These are phyloP conservation scores for Cherax quadricarinatus DNA, from an alignment of 1,140 invertebrate species.

Conservation along the genomic window DNA sequence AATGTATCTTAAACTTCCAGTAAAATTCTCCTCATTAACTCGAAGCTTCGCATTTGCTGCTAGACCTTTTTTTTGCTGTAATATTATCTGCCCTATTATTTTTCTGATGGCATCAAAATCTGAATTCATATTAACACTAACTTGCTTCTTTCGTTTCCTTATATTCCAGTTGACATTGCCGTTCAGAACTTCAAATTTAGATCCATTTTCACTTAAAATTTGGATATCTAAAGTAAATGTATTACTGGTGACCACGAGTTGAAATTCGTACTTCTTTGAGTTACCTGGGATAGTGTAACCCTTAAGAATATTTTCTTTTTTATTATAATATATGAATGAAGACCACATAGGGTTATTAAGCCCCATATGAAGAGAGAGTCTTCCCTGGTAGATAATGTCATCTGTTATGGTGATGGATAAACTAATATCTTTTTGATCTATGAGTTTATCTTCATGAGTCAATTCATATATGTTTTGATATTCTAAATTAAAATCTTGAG, in stretches of 20 bases:
- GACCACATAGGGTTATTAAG: constrained; percentile 29
- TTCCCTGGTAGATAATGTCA: not conserved
- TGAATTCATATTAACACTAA: constrained; percentile 47
- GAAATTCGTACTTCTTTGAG: constrained; percentile 32
- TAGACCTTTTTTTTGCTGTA: constrained; percentile 22
- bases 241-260: not conserved
- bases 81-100: not conserved
- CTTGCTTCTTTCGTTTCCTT: not conserved
- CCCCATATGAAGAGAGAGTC: constrained; percentile 2
- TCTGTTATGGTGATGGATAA: not conserved
- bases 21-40: constrained; percentile 35
- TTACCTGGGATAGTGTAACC: constrained; percentile 43
- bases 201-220: constrained; percentile 2
- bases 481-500: not conserved
- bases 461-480: constrained; percentile 22
- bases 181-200: constrained; percentile 16
- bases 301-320: not conserved
- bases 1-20: constrained; percentile 10
- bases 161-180: constrained; percentile 43
- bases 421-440: constrained; percentile 32
- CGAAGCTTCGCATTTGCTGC: constrained; percentile 27
- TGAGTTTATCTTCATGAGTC: not conserved
- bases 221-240: not conserved
- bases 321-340: not conserved
- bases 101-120: constrained; percentile 17